phyloP scores from a whole-genome alignment of 2,888 invertebrate species.

The Glaucopsyche alexis region DNA sequence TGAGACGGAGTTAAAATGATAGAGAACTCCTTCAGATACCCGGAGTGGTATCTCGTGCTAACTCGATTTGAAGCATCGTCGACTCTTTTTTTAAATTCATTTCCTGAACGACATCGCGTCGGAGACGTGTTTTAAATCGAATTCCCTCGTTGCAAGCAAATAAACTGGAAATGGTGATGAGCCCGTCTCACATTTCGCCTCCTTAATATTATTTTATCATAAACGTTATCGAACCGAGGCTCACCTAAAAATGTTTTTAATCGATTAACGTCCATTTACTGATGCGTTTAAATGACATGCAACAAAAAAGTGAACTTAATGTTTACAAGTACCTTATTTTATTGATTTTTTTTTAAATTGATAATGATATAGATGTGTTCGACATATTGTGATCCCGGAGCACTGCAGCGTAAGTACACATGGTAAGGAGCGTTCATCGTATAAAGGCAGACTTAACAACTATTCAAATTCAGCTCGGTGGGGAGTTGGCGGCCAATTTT shows the following conservation, averaged over 20 bases:
- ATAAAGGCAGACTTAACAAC: neutral
- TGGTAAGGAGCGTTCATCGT: constrained; percentile 1
- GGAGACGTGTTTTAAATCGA: constrained; percentile 32
- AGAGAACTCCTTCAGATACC: constrained; percentile 29
- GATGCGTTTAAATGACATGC: neutral
- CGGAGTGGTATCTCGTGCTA: constrained; percentile 27
- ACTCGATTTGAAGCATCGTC: constrained; percentile 37
- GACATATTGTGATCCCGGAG: neutral
- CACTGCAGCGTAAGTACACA: neutral
- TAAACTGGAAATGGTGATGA: constrained; percentile 26
- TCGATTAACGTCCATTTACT: neutral
- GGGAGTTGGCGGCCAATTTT: constrained; percentile 28
- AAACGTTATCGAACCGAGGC: neutral
- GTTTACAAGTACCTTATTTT: neutral
- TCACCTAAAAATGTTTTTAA: neutral
- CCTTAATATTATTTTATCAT: constrained; percentile 9
- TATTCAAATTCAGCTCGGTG: constrained; percentile 27
- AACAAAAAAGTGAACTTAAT: neutral
- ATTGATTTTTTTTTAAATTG: no score
- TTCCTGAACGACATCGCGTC: constrained; percentile 39
- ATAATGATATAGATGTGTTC: no score
- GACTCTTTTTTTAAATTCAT: constrained; percentile 38
- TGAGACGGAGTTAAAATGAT: constrained; percentile 32
- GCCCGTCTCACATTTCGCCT: constrained; percentile 14
- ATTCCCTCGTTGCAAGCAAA: constrained; percentile 30